Base-by-base conservation (phyloP, 2,113 vertebrate species). In the Actenoides lindsayi region DNA sequence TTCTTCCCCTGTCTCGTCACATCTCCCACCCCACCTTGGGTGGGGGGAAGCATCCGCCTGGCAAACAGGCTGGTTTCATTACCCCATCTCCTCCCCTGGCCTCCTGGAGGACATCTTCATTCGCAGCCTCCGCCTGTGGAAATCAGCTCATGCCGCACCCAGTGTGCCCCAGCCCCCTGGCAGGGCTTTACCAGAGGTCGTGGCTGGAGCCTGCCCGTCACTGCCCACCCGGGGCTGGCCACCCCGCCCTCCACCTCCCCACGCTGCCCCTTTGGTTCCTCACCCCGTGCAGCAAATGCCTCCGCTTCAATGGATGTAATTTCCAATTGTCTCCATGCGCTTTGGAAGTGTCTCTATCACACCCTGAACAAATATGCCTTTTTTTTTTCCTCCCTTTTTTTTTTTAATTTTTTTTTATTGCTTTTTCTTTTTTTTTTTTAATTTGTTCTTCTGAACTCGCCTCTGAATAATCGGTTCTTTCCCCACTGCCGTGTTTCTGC, bases 361-460 rank as follows among this genome's bases (percentile, higher is more conserved):
- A 93, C 91, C 92, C 96, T 89, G 89, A 96, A 97, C 90, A 97
- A 97, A 97, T 93, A 97, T 69, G 86, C 82, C 51, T 35, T 27
- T 82, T 83, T 73, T 60, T 81, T 54, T 75, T 39, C n/a, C n/a
- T n/a, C n/a, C 53, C 30, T 64, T 57, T 70, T n/a, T 24, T 4
- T 11, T 60, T 63, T 39, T 30, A 68, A 74, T 82, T 57, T 83
- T 46, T 83, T 51, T 71, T n/a, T n/a, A n/a, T n/a, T n/a, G n/a
- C n/a, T 39, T 71, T 37, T 56, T 42, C 16, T 4, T 10, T 65
- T 79, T 56, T 74, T 50, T 50, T 41, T 19, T 5, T 16, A 71
- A 90, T 97, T 97, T 97, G 90, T 97, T 96, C 94, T 96, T 94
- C 85, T 94, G 86, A 90, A 50, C 82, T 91, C 10, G 3, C 86